Base-by-base conservation (phyloP, 2,888 invertebrate species). In the Oligia fasciuncula region DNA sequence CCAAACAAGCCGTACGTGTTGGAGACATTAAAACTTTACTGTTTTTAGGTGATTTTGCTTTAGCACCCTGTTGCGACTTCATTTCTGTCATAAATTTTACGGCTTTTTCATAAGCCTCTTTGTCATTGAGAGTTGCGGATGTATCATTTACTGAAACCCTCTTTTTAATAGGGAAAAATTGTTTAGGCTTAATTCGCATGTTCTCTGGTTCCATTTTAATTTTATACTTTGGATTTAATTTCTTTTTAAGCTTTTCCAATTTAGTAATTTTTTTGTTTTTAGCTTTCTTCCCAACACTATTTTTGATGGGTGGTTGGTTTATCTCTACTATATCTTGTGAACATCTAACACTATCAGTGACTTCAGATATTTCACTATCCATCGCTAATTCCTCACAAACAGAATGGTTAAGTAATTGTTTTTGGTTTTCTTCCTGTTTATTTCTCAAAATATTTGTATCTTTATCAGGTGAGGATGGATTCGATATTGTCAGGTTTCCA, bases 71-170 rank as follows among this genome's bases (percentile, higher is more conserved):
- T 79, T 92, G 90, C 6, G 86, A 85, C 72, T 93, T 95, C 40
- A 93, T 74, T 88, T 94, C 93, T 40, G 93, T 89, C 91, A 95
- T 93, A 62, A 95, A 88, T 90, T 92, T 93, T 3, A 93, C 90
- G 66, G 96, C 95, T 77, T 95, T 96, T 85, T 95, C 94, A 89
- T 95, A 95, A 60, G 92, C 93, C 62, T 85, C 84, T 88, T 94
- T 94, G 74, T 92, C 90, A 84, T 95, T 93, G 23, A 93, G 80
- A 63, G 91, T 84, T 46, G 88, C 85, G 40, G 91, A 88, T 71
- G 88, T 85, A 76, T 88, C 88, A 79, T 84, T 81, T n/a, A 73
- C 77, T 46, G 83, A 80, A 3, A 88, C 76, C 51, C 82, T 84
- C 73, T 85, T 82, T 81, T 83, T 84, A 63, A 82, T 73, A 35